phyloP scores from a whole-genome alignment of 2,797 vertebrate genomes.

The Sebastes umbrosus region DNA sequence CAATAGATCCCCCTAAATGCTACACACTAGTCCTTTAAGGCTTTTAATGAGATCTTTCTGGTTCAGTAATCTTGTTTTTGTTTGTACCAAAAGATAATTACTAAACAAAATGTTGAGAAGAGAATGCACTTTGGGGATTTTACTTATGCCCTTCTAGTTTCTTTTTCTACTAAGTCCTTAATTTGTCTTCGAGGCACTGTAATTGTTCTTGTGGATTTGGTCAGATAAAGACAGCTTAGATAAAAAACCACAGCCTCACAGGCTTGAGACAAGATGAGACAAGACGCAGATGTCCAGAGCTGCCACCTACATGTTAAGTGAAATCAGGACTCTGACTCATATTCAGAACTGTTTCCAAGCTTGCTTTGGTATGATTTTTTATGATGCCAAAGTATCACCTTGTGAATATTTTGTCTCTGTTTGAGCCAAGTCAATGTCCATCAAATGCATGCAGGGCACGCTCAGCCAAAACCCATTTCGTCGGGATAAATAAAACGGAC shows the following conservation, averaged over 20 bases:
- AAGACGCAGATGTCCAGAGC: background rate
- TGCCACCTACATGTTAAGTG: background rate
- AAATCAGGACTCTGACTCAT: conserved; percentile 3
- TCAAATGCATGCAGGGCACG: conserved; percentile 1
- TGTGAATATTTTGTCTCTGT: background rate
- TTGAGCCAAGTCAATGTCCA: background rate
- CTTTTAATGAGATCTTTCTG: conserved; percentile 12
- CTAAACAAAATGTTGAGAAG: background rate
- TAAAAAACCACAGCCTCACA: background rate
- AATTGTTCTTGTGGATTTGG: background rate
- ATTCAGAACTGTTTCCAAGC: background rate
- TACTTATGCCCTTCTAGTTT: background rate
- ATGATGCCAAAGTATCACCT: background rate
- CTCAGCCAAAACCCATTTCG: conserved; percentile 5
- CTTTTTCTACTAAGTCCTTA: background rate
- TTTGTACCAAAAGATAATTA: background rate
- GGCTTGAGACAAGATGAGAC: background rate
- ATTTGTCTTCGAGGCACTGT: background rate
- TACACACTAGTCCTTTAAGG: background rate
- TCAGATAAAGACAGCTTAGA: background rate
- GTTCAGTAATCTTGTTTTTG: conserved; percentile 10
- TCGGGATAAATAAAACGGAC: background rate
- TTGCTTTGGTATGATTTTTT: background rate
- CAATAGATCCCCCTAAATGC: background rate
- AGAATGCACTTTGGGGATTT: background rate